phyloP scores from a whole-genome alignment of 2,797 vertebrate species.

The Falco concolor region DNA sequence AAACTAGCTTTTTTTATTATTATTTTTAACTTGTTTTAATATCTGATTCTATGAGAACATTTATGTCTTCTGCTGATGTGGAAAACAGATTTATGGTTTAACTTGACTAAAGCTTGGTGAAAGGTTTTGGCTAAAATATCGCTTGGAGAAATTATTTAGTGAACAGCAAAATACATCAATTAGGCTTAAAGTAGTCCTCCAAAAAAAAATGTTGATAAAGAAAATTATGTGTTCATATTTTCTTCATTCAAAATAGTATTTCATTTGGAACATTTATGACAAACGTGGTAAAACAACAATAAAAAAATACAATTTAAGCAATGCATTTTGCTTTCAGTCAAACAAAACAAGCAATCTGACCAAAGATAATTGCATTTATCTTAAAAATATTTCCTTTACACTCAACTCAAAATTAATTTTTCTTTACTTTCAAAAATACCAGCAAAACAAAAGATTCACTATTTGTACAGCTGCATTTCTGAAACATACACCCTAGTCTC shows the following conservation, averaged over 20 bases:
- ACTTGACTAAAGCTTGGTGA: neutral
- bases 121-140: neutral
- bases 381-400: neutral
- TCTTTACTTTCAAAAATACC: neutral
- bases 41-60: neutral
- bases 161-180: neutral
- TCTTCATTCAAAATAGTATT: neutral
- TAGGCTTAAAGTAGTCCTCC: neutral
- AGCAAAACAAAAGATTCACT: slow-evolving; percentile 27
- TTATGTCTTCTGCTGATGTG: neutral
- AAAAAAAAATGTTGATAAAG: neutral
- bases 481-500: neutral
- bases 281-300: neutral
- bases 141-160: neutral
- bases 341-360: neutral
- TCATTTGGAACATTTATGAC: neutral
- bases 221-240: neutral
- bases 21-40: neutral
- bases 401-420: neutral
- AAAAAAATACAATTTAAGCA: neutral
- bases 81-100: neutral
- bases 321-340: neutral
- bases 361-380: neutral
- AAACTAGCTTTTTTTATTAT: neutral
- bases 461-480: slow-evolving; percentile 50